Percentiles rank a stretch among this genome's conserved stretches.
Conservation (phyloP, 2,113 vertebrate species). For the Castor canadensis region DNA sequence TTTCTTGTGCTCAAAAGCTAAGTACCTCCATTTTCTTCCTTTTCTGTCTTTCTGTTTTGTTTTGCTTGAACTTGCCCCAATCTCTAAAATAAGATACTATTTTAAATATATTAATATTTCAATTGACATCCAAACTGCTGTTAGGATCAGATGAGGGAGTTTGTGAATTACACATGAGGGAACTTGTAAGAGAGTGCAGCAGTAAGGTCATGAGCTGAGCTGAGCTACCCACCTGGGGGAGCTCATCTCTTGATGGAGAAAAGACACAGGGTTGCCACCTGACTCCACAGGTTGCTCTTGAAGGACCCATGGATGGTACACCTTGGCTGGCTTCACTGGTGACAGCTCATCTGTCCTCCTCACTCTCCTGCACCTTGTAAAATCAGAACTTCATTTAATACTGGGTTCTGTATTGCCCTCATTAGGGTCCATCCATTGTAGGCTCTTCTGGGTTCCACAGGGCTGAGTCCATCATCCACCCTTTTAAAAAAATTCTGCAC, state of each 20-base stretch:
- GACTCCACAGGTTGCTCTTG: background rate
- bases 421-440: rapidly evolving
- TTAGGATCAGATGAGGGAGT: background rate
- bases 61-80: background rate
- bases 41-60: background rate
- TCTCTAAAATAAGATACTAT: background rate
- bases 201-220: background rate
- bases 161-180: background rate
- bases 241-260: background rate
- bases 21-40: background rate
- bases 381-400: rapidly evolving
- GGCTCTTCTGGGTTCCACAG: background rate
- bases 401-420: background rate
- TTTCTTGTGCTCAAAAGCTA: background rate
- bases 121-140: background rate
- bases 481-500: no score
- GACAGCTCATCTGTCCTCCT: no score
- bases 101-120: background rate
- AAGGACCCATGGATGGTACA: rapidly evolving
- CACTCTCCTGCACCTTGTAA: no score
- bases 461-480: background rate
- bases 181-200: no score
- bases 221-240: background rate
- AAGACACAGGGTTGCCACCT: rapidly evolving
- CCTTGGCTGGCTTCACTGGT: rapidly evolving